Percentiles rank a stretch among this genome's conserved stretches.
These are phyloP conservation scores for Atherix ibis DNA, from an alignment of 2,888 invertebrate species.

Conservation along the genomic window DNA sequence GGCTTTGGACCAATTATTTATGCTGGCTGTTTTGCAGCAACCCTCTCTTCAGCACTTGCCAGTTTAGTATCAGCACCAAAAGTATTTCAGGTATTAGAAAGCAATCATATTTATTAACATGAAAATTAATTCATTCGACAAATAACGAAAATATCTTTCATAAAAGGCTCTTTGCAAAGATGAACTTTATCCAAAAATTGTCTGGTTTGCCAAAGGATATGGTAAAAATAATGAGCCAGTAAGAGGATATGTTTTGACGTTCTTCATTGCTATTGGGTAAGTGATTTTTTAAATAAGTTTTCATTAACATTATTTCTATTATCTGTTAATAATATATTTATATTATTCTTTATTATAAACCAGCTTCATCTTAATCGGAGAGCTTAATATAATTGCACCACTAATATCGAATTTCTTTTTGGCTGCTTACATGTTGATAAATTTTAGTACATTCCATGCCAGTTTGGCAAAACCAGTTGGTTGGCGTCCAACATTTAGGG, in stretches of 20 bases:
- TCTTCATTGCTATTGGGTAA: conserved; percentile 78
- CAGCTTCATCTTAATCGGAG: conserved; percentile 43
- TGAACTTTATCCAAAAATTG: conserved; percentile 79
- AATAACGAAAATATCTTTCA: not conserved
- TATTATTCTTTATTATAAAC: not conserved
- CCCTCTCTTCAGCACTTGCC: conserved; percentile 88
- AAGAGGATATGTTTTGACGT: conserved; percentile 83
- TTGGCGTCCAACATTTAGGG: conserved; percentile 79
- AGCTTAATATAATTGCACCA: conserved; percentile 78
- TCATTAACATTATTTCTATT: too few species aligned
- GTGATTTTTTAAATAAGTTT: conserved; percentile 14
- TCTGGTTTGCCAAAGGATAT: conserved; percentile 78
- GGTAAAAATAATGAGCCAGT: conserved; percentile 71
- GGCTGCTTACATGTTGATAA: conserved; percentile 83
- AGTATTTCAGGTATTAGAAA: conserved; percentile 53
- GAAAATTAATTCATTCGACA: not conserved
- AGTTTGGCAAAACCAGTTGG: conserved; percentile 76
- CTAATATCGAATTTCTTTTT: conserved; percentile 88
- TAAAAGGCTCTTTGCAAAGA: conserved; percentile 76
- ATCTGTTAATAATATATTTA: conserved; percentile 2
- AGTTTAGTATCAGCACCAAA: conserved; percentile 93
- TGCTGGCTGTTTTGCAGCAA: conserved; percentile 94
- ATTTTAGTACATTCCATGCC: conserved; percentile 90
- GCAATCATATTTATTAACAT: not conserved
- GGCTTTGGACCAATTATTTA: conserved; percentile 84